Percentiles rank a stretch among this genome's conserved stretches.
Evolutionary conservation across 2,888 invertebrate genomes (phyloP).

Genomic region (Brenthis daphne): DNA sequence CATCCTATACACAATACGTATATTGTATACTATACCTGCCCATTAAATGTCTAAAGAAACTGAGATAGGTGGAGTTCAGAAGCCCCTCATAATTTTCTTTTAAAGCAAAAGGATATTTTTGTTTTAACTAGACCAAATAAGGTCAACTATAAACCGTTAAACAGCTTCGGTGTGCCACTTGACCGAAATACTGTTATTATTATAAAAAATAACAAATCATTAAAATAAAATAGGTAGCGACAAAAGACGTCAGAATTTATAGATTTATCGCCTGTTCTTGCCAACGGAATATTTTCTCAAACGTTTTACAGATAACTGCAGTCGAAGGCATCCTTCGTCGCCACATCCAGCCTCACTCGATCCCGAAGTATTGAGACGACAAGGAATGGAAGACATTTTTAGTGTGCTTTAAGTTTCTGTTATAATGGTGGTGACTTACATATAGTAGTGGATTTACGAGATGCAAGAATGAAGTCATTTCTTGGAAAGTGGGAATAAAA

Average conservation of each 20-base stretch:
- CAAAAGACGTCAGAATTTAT: conserved; percentile 15
- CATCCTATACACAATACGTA: not conserved
- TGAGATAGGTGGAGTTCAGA: not conserved
- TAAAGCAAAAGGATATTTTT: too few species aligned
- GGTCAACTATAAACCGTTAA: too few species aligned
- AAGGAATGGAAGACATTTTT: not conserved
- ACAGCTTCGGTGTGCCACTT: too few species aligned
- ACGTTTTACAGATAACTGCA: conserved; percentile 17
- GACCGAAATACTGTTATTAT: not conserved
- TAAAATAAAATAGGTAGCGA: conserved; percentile 5
- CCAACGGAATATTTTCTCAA: conserved; percentile 19
- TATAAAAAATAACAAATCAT: conserved; percentile 7
- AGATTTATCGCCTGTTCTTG: conserved; percentile 23
- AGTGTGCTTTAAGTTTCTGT: conserved; percentile 4
- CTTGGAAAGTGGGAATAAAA: too few species aligned
- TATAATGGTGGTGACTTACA: not conserved
- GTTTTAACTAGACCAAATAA: too few species aligned
- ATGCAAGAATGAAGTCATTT: not conserved
- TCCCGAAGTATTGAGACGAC: not conserved
- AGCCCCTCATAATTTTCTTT: not conserved
- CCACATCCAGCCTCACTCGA: not conserved
- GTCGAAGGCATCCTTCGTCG: not conserved
- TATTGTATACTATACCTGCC: not conserved
- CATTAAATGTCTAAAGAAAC: too few species aligned
- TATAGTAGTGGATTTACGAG: not conserved